A percentile compares a stretch with the other conserved stretches of the same genome.
These are phyloP conservation scores for Rhynchopsitta pachyrhyncha DNA, from an alignment of 2,113 vertebrate genomes.

Conservation along the genomic window DNA sequence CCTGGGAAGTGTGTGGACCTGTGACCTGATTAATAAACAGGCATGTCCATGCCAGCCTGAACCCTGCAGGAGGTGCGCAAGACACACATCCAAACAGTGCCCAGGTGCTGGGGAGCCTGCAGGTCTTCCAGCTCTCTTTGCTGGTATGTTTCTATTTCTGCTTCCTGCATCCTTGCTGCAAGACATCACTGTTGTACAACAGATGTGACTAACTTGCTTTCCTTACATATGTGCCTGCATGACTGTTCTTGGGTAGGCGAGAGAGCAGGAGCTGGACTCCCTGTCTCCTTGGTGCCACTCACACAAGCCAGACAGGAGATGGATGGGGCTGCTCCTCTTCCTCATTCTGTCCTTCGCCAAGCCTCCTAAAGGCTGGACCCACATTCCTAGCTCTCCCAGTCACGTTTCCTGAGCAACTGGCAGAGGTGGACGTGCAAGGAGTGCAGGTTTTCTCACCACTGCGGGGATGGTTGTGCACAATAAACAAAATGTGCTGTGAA, in stretches of 20 bases:
- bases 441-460: not conserved
- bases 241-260: not conserved
- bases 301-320: fast-evolving
- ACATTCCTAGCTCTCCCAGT: not conserved
- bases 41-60: not conserved
- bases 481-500: not conserved
- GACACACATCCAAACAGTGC: fast-evolving
- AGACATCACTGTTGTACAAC: not conserved
- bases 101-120: not conserved
- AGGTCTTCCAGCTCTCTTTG: not conserved
- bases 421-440: not conserved
- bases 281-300: fast-evolving
- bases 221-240: fast-evolving
- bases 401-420: not conserved
- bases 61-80: fast-evolving
- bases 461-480: not conserved
- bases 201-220: not conserved
- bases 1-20: not conserved
- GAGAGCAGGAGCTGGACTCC: not conserved
- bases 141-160: not conserved
- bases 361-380: not conserved
- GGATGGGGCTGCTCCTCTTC: not conserved
- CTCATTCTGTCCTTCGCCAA: not conserved
- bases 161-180: not conserved
- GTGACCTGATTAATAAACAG: constrained; percentile 1